Conservation (phyloP, 1,140 invertebrate species). For the Mizuhopecten yessoensis region DNA sequence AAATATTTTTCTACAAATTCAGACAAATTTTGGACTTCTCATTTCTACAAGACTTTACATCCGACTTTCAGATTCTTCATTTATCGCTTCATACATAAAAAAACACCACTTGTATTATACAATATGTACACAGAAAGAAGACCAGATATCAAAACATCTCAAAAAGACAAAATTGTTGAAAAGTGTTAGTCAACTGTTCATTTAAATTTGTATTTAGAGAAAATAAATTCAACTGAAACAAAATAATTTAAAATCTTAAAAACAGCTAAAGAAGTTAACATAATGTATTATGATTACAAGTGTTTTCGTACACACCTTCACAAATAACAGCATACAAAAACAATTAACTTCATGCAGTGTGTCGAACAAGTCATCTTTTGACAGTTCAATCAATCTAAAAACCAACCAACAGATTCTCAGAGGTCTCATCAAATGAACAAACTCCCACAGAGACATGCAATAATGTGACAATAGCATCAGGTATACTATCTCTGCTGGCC, state of each 20-base stretch:
- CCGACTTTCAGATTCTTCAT: background rate
- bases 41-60: background rate
- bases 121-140: background rate
- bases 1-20: too few relatives aligned
- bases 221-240: background rate
- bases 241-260: background rate
- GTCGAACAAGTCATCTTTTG: too few relatives aligned
- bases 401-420: background rate
- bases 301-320: background rate
- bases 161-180: background rate
- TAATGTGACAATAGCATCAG: too few relatives aligned
- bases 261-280: too few relatives aligned
- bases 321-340: background rate
- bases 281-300: background rate
- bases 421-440: background rate
- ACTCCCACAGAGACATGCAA: too few relatives aligned
- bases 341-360: background rate
- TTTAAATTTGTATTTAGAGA: background rate
- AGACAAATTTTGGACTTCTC: too few relatives aligned
- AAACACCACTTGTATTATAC: background rate
- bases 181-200: background rate
- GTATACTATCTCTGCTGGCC: too few relatives aligned
- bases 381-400: too few relatives aligned
- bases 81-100: background rate
- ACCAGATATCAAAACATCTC: background rate